Conservation (phyloP, 2,888 invertebrate species). For the Cephus runcator region DNA sequence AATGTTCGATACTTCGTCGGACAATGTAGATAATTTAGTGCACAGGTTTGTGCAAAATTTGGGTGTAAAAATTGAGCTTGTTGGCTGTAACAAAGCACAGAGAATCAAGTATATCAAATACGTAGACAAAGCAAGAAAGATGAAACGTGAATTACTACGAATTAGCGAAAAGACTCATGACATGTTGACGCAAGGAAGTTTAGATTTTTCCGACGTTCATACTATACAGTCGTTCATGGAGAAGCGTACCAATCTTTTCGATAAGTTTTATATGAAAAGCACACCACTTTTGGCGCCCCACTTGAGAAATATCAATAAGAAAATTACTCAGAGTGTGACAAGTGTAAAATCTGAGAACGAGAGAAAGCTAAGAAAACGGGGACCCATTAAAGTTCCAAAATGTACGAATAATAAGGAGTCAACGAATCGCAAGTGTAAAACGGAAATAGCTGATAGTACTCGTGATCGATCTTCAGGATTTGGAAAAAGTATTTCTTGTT, state of each 20-base stretch:
- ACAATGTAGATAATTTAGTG: conserved; percentile 29
- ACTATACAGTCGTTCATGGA: conserved; percentile 25
- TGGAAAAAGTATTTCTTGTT: not conserved
- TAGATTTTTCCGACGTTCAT: conserved; percentile 20
- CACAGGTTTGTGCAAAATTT: conserved; percentile 31
- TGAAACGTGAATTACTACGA: conserved; percentile 5
- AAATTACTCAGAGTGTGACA: conserved; percentile 25
- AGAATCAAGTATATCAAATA: conserved; percentile 22
- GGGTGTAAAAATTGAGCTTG: conserved; percentile 17
- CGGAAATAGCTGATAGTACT: not conserved
- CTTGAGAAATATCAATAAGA: conserved; percentile 31
- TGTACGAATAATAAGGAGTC: not conserved
- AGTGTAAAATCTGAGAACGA: not conserved
- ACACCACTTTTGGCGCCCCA: conserved; percentile 18
- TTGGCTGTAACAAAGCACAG: conserved; percentile 8
- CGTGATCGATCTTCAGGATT: not conserved
- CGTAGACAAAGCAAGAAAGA: conserved; percentile 12
- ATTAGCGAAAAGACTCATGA: conserved; percentile 20
- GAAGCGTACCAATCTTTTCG: conserved; percentile 20
- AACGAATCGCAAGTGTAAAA: not conserved
- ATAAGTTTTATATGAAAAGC: conserved; percentile 18
- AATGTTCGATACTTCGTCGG: conserved; percentile 23
- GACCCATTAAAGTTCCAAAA: not conserved
- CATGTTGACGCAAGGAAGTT: conserved; percentile 9
- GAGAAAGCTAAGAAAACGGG: not conserved